These are phyloP conservation scores for Masnerella sp. DNA, from an alignment of 2,888 invertebrate species.

Conservation along the genomic window DNA sequence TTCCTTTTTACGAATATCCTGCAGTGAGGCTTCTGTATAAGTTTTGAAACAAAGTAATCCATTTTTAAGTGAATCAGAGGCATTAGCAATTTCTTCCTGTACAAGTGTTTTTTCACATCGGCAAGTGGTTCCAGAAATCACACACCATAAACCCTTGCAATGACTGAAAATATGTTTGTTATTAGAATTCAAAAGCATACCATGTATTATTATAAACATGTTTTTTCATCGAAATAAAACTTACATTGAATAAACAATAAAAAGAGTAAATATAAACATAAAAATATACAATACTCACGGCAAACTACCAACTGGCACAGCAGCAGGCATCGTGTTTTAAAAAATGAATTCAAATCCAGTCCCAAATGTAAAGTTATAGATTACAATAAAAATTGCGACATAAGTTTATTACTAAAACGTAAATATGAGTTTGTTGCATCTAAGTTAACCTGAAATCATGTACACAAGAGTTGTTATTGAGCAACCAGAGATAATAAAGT, in stretches of 20 bases:
- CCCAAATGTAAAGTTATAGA: too few relatives aligned
- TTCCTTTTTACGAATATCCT: slow-evolving; percentile 69
- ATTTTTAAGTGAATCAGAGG: slow-evolving; percentile 69
- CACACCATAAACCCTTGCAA: slow-evolving; percentile 75
- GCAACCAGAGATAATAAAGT: too few relatives aligned
- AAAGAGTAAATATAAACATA: slow-evolving; percentile 6
- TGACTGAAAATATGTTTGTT: slow-evolving; percentile 64
- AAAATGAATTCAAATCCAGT: too few relatives aligned
- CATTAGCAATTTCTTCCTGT: slow-evolving; percentile 73
- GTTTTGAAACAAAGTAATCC: slow-evolving; percentile 73
- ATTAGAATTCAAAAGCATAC: too few relatives aligned
- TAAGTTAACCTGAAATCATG: too few relatives aligned
- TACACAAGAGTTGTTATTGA: too few relatives aligned
- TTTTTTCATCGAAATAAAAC: too few relatives aligned
- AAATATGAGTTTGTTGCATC: too few relatives aligned
- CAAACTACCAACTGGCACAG: slow-evolving; percentile 68
- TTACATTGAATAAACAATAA: too few relatives aligned
- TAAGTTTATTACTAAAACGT: too few relatives aligned
- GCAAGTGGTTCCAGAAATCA: slow-evolving; percentile 76
- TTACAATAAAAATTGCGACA: too few relatives aligned
- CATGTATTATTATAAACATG: too few relatives aligned
- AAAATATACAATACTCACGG: slow-evolving; percentile 70
- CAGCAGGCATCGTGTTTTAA: slow-evolving; percentile 67
- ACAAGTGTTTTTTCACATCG: slow-evolving; percentile 75
- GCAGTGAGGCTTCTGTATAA: slow-evolving; percentile 70